Evolutionary conservation across 2,888 invertebrate species (phyloP).

Genomic region (Drosophila kanekoi): DNA sequence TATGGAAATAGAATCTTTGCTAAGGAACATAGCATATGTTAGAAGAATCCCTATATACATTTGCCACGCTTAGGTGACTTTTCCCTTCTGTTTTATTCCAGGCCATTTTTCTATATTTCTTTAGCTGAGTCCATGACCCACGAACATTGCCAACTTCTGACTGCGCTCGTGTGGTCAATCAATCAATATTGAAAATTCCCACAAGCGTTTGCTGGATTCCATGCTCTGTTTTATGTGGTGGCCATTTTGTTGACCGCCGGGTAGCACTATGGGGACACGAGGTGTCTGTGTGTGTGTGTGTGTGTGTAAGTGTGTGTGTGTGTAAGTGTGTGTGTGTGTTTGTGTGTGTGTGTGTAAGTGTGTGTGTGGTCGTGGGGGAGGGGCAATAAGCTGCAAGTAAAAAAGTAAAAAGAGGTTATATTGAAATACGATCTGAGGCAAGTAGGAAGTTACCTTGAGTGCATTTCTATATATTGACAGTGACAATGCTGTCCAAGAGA

Average conservation of each 20-base stretch:
- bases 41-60: too few species aligned
- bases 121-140: neutral
- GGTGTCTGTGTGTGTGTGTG: constrained; percentile 12
- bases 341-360: neutral
- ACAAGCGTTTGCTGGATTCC: constrained; percentile 30
- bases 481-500: constrained; percentile 66
- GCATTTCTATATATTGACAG: constrained; percentile 80
- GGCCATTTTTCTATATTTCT: too few species aligned
- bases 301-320: too few species aligned
- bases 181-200: constrained; percentile 70
- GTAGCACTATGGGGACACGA: neutral
- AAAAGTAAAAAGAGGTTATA: constrained; percentile 72
- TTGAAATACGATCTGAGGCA: constrained; percentile 69
- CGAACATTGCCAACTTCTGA: constrained; percentile 18
- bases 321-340: constrained; percentile 10
- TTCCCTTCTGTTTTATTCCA: too few species aligned
- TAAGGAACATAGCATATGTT: too few species aligned
- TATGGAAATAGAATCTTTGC: too few species aligned
- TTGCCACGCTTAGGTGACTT: too few species aligned
- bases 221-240: constrained; percentile 9
- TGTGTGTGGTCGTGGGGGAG: constrained; percentile 19
- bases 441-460: constrained; percentile 84
- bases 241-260: constrained; percentile 76
- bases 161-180: constrained; percentile 52
- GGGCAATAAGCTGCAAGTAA: constrained; percentile 65